Evolutionary conservation across 37 sponge, comb jelly and placozoan genomes (phyloP), one percentile per base, ranked within the genome.

Genomic region (Halichondria panicea): DNA sequence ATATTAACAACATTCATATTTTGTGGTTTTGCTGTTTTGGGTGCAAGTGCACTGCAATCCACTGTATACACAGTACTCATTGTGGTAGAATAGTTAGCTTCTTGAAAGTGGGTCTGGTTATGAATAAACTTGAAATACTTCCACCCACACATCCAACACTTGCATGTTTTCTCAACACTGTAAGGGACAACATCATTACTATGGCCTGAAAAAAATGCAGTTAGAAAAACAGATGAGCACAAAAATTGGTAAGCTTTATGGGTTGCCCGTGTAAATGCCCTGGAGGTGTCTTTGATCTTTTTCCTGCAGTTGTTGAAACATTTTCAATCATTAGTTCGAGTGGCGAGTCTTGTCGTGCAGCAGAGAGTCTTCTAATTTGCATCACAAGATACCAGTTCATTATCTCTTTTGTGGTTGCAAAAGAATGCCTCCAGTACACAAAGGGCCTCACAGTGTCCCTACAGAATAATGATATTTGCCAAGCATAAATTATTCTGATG

Each of bases 201-300:
- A n/a, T n/a, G n/a, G n/a, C n/a, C n/a, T n/a, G n/a, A n/a, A n/a
- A n/a, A n/a, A n/a, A n/a, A n/a, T n/a, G n/a, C n/a, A 64, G 40
- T 22, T 64, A 11, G 66, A 64, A 35, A 64, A 64, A 40, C 37
- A 64, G 7, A 64, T 64, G 39, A 64, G 66, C 66, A 35, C 31
- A 64, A 12, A 64, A 64, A 36, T 35, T 64, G 22, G 40, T 64
- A 37, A 64, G 40, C 35, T 8, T 82, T 75, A 61, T 74, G 83
- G 83, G 39, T 82, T 39, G 60, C 50, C 19, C 41, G 75, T 27
- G 75, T 82, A 18, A 75, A 82, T 73, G 83, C 83, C 45, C 41
- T 74, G 3, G 54, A 82, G 21, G 39, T 78, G 15, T 77, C 78
- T 40, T 60, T 37, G 44, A 62, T n/a, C 60, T 84, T n/a, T 70